Evolutionary conservation across 2,888 invertebrate genomes (phyloP), one percentile per base, ranked within the genome.

Genomic region (Diarsia brunnea): DNA sequence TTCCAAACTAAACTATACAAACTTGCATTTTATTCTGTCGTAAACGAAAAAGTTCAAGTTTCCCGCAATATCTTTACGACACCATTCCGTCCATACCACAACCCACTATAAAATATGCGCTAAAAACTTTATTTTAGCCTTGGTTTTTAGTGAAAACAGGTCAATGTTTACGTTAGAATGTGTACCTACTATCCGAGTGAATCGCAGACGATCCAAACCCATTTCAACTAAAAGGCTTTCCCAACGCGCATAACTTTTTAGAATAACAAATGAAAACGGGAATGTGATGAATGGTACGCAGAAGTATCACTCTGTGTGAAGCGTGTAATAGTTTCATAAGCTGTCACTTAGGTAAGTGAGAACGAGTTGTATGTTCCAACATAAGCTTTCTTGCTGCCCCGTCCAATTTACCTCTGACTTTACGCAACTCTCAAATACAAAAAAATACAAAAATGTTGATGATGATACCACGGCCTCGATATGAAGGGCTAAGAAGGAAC

Each of bases 151-250:
- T 81, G 82, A 76, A 90, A 88, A 88, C 73, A 85, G 88, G 87
- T 88, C 89, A 88, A 81, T 88, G 84, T 90, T 89, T 88, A 75
- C 82, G 68, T 75, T 85, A 68, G 78, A 80, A 86, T 89, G 87
- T 91, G 87, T 90, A 86, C 85, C 63, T 63, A 78, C 81, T 88
- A 85, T 84, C 85, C 67, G 85, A 86, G 87, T 87, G 88, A 91
- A 88, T 85, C 68, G 80, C 86, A 87, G 84, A 76, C 87, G 85
- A 87, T 88, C 87, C 82, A 75, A 90, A 85, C 84, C 89, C 89
- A 91, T 91, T 91, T 90, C 70, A 87, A 83, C 86, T 92, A 89
- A 92, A 91, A 93, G 91, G 90, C 87, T 90, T 86, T 76, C 66
- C 76, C 78, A 75, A 75, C 69, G 73, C 78, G 68, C 85, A 78